These are phyloP conservation scores for Spilosoma lubricipeda DNA, from an alignment of 2,888 invertebrate genomes.

Conservation along the genomic window DNA sequence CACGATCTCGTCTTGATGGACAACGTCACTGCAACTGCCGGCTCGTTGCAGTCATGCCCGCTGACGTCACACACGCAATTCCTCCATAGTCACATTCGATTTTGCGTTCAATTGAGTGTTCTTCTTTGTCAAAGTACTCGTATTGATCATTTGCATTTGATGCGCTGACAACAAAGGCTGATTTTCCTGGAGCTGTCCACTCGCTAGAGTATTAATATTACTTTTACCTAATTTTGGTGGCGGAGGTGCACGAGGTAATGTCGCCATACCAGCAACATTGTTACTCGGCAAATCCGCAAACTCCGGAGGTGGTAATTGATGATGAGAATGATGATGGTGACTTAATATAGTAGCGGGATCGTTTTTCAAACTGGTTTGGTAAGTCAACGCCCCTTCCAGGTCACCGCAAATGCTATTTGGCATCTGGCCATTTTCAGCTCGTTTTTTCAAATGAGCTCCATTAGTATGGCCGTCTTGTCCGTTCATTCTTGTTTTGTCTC, in stretches of 20 bases:
- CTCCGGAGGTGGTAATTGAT: constrained; percentile 93
- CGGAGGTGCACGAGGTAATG: constrained; percentile 90
- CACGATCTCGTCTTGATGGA: constrained; percentile 83
- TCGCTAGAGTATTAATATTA: constrained; percentile 85
- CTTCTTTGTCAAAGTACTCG: constrained; percentile 92
- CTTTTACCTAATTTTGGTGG: constrained; percentile 90
- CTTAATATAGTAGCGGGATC: constrained; percentile 91
- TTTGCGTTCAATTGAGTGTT: constrained; percentile 89
- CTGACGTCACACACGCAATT: constrained; percentile 93
- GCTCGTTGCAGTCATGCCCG: constrained; percentile 85
- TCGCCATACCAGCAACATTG: constrained; percentile 85
- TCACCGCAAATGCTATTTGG: constrained; percentile 96
- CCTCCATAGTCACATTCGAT: constrained; percentile 90
- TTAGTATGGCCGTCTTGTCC: constrained; percentile 85
- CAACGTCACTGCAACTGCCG: constrained; percentile 85
- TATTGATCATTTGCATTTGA: constrained; percentile 92
- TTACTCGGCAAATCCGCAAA: constrained; percentile 93
- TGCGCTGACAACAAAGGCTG: constrained; percentile 90
- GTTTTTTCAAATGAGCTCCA: constrained; percentile 87
- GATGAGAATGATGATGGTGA: constrained; percentile 92
- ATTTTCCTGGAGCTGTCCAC: constrained; percentile 88
- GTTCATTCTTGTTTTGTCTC: constrained; percentile 92
- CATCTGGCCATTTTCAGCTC: constrained; percentile 95
- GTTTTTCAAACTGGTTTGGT: constrained; percentile 86
- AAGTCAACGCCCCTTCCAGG: constrained; percentile 87